phyloP scores from a whole-genome alignment of 1,140 invertebrate species.

The Drosophila jambulina region DNA sequence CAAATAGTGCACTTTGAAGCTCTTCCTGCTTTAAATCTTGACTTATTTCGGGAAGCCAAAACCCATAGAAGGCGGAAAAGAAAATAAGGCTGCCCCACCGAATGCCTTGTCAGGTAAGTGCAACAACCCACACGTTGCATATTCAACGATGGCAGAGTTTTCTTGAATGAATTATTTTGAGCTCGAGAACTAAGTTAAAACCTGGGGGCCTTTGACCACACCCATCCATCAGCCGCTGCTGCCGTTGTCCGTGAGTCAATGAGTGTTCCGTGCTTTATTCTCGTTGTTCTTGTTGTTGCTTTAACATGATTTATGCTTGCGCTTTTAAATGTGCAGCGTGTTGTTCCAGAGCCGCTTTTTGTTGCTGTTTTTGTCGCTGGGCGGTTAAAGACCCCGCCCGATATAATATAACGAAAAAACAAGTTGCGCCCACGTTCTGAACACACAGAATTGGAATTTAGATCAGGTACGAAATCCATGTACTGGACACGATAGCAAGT shows the following conservation, averaged over 20 bases:
- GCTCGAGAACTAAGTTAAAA: constrained; percentile 41
- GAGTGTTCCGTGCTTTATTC: constrained; percentile 25
- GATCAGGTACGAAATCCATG: constrained; percentile 28
- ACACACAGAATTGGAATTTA: constrained; percentile 8
- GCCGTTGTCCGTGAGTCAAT: constrained; percentile 17
- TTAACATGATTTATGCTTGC: constrained; percentile 59
- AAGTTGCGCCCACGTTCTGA: constrained; percentile 38
- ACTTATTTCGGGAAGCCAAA: constrained; percentile 7
- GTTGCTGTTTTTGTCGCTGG: constrained; percentile 26
- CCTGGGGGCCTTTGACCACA: constrained; percentile 69
- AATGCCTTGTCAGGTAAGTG: neutral
- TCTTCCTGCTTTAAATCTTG: neutral
- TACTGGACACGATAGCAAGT: constrained; percentile 6
- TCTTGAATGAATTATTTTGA: constrained; percentile 81
- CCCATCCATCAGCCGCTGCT: constrained; percentile 29
- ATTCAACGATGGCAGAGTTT: constrained; percentile 68
- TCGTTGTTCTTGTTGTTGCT: constrained; percentile 36
- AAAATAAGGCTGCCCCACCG: neutral
- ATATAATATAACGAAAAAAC: constrained; percentile 25
- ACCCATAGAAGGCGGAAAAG: neutral
- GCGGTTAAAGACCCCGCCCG: constrained; percentile 64
- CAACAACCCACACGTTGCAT: constrained; percentile 57
- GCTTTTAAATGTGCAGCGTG: constrained; percentile 49
- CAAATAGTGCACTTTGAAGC: neutral
- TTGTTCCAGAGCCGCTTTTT: constrained; percentile 20